A percentile compares a stretch with the other conserved stretches of the same genome.
phyloP scores from a whole-genome alignment of 1,140 invertebrate genomes.

The Brachionus rubens region DNA sequence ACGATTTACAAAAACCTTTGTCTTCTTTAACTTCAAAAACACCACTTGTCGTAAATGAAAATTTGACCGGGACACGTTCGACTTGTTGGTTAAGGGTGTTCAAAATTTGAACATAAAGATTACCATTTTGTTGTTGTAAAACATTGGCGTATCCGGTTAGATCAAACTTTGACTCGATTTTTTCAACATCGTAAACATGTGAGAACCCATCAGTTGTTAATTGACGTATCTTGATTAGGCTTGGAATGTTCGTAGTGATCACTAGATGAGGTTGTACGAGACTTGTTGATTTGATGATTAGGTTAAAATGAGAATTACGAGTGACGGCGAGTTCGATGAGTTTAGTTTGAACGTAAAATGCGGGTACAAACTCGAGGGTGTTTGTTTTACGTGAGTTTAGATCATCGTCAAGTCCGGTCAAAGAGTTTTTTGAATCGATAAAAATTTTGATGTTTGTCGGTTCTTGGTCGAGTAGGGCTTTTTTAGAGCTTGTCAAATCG shows the following conservation, averaged over 20 bases:
- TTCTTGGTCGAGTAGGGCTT: background rate
- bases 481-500: background rate
- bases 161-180: background rate
- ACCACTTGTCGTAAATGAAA: too few species aligned
- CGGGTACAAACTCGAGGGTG: background rate
- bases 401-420: background rate
- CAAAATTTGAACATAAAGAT: too few species aligned
- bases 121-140: background rate
- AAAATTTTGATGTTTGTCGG: background rate
- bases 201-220: background rate
- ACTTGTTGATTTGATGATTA: background rate
- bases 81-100: too few species aligned
- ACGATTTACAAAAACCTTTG: too few species aligned
- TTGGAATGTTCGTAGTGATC: background rate
- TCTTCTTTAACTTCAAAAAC: too few species aligned
- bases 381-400: background rate
- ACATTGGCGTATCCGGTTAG: background rate
- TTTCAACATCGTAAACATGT: background rate
- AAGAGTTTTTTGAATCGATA: background rate
- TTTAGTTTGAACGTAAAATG: conserved; percentile 2
- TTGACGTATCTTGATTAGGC: background rate
- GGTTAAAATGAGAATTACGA: conserved; percentile 17
- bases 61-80: too few species aligned
- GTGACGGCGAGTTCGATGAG: background rate
- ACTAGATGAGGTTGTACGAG: background rate